Percentiles rank a stretch among this genome's conserved stretches.
Conservation (phyloP, 2,113 vertebrate genomes). For the Hassar affinis region DNA sequence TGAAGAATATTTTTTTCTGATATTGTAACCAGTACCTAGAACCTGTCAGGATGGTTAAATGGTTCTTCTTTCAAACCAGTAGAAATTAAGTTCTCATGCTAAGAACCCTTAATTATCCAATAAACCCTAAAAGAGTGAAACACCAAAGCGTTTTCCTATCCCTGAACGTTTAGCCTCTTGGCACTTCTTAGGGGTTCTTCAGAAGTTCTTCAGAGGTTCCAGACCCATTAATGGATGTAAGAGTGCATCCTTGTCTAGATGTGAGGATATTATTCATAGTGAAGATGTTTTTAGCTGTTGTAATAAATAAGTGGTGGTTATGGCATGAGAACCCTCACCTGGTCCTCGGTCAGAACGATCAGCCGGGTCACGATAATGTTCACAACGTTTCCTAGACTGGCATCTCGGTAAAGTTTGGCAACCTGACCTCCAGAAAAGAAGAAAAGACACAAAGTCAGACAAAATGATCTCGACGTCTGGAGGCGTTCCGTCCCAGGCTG, state of each 20-base stretch:
- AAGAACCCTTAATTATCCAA: background rate
- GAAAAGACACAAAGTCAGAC: slow-evolving; percentile 99
- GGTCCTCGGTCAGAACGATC: slow-evolving; percentile 97
- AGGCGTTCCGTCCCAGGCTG: background rate
- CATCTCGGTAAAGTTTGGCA: slow-evolving; percentile 99
- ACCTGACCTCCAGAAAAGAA: slow-evolving; percentile 99
- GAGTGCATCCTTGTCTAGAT: background rate
- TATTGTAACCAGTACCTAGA: background rate
- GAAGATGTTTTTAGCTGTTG: too few relatives aligned
- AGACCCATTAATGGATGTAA: background rate
- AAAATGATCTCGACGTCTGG: slow-evolving; percentile 59
- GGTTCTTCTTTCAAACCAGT: too few relatives aligned
- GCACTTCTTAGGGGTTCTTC: background rate
- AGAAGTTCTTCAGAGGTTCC: background rate
- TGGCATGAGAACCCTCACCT: slow-evolving; percentile 76
- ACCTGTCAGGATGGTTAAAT: background rate
- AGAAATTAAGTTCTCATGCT: background rate
- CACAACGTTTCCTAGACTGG: slow-evolving; percentile 99
- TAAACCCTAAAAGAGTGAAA: background rate
- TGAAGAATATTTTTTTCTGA: background rate
- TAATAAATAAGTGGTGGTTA: background rate
- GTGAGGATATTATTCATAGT: too few relatives aligned
- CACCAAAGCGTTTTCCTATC: too few relatives aligned
- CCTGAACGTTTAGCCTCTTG: too few relatives aligned
- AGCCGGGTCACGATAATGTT: slow-evolving; percentile 98